Evolutionary conservation across 2,113 vertebrate genomes (phyloP).

Genomic region (Phocoena phocoena): DNA sequence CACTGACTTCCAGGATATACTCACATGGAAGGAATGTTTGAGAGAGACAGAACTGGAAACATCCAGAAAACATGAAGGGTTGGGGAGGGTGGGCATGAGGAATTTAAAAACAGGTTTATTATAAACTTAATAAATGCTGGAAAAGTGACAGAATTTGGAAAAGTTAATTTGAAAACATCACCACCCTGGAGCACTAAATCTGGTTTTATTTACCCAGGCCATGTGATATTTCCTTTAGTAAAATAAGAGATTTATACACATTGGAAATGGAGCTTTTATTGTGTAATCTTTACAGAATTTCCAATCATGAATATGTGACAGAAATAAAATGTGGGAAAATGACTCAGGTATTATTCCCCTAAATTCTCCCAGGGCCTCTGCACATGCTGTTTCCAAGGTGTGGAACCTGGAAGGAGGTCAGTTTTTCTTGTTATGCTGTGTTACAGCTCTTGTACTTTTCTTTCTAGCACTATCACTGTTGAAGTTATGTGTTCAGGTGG

Average conservation of each 20-base stretch:
- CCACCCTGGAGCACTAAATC: constrained; percentile 47
- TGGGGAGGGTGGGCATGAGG: not conserved
- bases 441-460: not conserved
- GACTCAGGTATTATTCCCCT: not conserved
- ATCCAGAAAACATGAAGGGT: constrained; percentile 12
- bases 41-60: constrained; percentile 30
- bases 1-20: not conserved
- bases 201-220: constrained; percentile 61
- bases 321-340: not conserved
- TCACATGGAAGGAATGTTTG: constrained; percentile 51
- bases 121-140: constrained; percentile 50
- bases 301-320: not conserved
- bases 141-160: constrained; percentile 24
- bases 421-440: not conserved
- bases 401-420: not conserved
- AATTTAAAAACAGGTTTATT: constrained; percentile 56
- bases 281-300: constrained; percentile 14
- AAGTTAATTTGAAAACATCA: constrained; percentile 39
- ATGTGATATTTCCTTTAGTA: constrained; percentile 33
- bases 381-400: not conserved
- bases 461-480: not conserved
- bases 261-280: constrained; percentile 14
- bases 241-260: constrained; percentile 23
- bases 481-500: not conserved
- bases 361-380: constrained; percentile 20